These are phyloP conservation scores for Fukomys damarensis DNA, from an alignment of 2,113 vertebrate species.

Conservation along the genomic window DNA sequence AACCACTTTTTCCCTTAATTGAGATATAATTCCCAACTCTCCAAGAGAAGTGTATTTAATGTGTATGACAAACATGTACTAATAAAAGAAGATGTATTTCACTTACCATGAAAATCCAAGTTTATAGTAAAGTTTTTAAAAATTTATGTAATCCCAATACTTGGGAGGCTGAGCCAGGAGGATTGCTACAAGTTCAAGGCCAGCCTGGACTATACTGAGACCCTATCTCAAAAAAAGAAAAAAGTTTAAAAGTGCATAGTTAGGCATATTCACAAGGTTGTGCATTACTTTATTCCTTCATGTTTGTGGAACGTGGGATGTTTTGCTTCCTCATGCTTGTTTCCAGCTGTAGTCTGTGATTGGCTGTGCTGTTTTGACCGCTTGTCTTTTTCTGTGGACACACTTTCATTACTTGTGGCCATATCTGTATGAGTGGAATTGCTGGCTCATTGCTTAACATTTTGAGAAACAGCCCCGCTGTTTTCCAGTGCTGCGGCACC, in stretches of 20 bases:
- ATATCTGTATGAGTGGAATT: not conserved
- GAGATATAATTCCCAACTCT: not conserved
- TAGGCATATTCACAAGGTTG: not conserved
- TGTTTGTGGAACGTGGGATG: accelerated
- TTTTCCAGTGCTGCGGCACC: too few species aligned
- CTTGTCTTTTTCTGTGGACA: not conserved
- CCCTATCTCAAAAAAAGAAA: not conserved
- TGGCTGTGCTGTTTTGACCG: not conserved
- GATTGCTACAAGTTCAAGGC: not conserved
- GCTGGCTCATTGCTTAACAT: not conserved
- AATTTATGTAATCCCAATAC: not conserved
- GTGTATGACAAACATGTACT: not conserved
- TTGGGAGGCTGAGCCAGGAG: not conserved
- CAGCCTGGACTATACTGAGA: not conserved
- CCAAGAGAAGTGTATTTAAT: not conserved
- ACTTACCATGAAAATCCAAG: not conserved
- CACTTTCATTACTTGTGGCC: not conserved
- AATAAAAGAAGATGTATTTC: not conserved
- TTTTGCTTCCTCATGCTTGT: not conserved
- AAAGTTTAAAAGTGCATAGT: too few species aligned
- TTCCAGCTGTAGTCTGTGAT: not conserved
- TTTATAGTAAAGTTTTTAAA: not conserved
- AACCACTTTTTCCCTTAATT: not conserved
- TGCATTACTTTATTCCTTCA: too few species aligned
- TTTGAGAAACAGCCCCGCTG: not conserved